Evolutionary conservation across 2,113 vertebrate genomes (phyloP).

Genomic region (Gopherus flavomarginatus): DNA sequence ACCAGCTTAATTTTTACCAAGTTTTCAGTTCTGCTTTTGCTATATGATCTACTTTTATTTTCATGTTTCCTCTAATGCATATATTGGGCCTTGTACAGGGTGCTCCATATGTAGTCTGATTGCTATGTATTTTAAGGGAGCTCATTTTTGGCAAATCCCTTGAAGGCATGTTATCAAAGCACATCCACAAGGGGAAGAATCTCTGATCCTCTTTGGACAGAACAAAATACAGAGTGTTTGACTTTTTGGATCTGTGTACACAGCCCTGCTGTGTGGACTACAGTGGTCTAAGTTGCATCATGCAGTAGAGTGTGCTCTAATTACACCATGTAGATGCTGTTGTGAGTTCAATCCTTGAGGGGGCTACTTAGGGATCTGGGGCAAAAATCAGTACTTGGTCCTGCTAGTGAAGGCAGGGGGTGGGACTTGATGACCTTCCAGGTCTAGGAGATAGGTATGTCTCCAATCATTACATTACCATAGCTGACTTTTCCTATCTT

Average conservation of each 20-base stretch:
- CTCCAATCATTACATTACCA: too few relatives aligned
- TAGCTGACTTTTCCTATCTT: neutral
- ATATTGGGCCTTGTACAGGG: neutral
- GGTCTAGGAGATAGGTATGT: too few relatives aligned
- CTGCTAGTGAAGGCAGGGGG: too few relatives aligned
- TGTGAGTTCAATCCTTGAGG: too few relatives aligned
- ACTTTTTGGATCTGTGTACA: neutral
- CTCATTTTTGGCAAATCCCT: neutral
- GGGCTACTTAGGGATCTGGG: too few relatives aligned
- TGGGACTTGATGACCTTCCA: too few relatives aligned
- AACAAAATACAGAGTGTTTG: neutral
- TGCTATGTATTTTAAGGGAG: neutral
- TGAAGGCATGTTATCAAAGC: neutral
- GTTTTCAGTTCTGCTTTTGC: neutral
- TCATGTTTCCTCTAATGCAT: neutral
- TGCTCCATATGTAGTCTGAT: neutral
- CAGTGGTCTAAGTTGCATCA: neutral
- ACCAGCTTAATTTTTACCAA: neutral
- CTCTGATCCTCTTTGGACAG: neutral
- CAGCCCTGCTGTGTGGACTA: neutral
- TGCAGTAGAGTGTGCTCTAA: neutral
- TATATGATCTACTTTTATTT: neutral
- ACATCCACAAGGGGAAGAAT: neutral
- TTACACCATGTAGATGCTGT: neutral
- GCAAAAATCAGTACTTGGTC: too few relatives aligned